Evolutionary conservation across 2,797 vertebrate species (phyloP).

Genomic region (Cryptoprocta ferox): DNA sequence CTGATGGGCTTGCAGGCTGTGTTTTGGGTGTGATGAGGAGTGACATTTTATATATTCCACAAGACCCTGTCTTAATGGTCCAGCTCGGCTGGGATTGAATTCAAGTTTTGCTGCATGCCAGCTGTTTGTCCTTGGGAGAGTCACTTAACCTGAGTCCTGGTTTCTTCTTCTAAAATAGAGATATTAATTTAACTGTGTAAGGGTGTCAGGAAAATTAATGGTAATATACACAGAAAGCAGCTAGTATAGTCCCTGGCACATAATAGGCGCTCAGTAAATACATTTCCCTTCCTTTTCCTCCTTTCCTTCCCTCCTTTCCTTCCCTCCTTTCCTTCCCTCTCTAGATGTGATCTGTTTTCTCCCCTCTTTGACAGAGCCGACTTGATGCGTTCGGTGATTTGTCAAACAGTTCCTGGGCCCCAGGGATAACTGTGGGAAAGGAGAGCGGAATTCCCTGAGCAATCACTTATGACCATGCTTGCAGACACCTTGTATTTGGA

Average conservation of each 20-base stretch:
- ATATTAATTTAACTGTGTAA: not conserved
- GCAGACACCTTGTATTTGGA: not conserved
- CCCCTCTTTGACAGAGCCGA: not conserved
- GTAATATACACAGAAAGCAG: not conserved
- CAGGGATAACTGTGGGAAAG: not conserved
- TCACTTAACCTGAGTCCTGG: not conserved
- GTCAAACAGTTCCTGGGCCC: not conserved
- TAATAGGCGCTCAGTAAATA: not conserved
- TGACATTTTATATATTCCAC: not conserved
- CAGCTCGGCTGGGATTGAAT: not conserved
- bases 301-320: not conserved
- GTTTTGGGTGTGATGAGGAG: not conserved
- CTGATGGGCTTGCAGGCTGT: not conserved
- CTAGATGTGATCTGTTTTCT: not conserved
- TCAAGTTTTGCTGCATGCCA: not conserved
- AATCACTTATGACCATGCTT: not conserved
- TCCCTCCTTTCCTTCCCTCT: not conserved
- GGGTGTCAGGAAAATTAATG: not conserved
- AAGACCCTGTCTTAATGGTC: not conserved
- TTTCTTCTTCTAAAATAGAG: not conserved
- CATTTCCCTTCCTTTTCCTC: not conserved
- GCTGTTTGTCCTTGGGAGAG: slow-evolving; percentile 7
- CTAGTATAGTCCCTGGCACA: not conserved
- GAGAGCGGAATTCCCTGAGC: not conserved
- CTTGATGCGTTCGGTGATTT: slow-evolving; percentile 9